A percentile compares a stretch with the other conserved stretches of the same genome.
phyloP scores from a whole-genome alignment of 2,888 invertebrate genomes.

The Nysson spinosus region DNA sequence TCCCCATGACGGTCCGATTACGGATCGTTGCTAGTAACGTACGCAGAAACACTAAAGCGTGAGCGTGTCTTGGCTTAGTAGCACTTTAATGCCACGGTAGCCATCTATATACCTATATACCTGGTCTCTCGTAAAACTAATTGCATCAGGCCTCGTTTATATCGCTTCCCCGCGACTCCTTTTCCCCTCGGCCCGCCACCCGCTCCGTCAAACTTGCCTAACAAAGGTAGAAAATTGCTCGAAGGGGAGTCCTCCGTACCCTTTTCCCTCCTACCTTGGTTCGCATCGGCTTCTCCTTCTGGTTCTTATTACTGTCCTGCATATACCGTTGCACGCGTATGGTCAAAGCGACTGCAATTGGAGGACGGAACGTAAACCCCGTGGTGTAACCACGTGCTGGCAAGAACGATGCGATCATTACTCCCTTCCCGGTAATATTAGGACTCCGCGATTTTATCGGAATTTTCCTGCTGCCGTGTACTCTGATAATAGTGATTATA shows the following conservation, averaged over 20 bases:
- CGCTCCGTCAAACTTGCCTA: conserved; percentile 54
- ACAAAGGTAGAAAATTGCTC: conserved; percentile 67
- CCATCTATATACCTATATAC: conserved; percentile 55
- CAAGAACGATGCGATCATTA: conserved; percentile 16
- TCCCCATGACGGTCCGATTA: conserved; percentile 57
- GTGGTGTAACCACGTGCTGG: conserved; percentile 36
- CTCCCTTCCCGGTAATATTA: conserved; percentile 29
- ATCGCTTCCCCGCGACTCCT: conserved; percentile 53
- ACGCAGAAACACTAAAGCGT: conserved; percentile 66
- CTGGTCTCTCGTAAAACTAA: conserved; percentile 71
- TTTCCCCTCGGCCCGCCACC: conserved; percentile 10
- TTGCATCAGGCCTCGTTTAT: conserved; percentile 73
- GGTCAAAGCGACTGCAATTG: conserved; percentile 53
- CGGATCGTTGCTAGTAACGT: conserved; percentile 47
- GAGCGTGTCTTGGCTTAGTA: conserved; percentile 60
- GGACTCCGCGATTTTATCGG: conserved; percentile 31
- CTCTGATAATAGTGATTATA: conserved; percentile 15
- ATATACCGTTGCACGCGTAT: conserved; percentile 37
- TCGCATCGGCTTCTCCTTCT: conserved; percentile 2
- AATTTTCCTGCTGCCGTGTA: conserved; percentile 20
- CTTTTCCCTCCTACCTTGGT: not conserved
- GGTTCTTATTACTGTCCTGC: conserved; percentile 19
- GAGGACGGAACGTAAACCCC: conserved; percentile 58
- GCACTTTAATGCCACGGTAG: conserved; percentile 68
- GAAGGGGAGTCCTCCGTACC: conserved; percentile 20